Evolutionary conservation across 2,113 vertebrate species (phyloP), one percentile per base, ranked within the genome.

Genomic region (Tauraco erythrolophus): DNA sequence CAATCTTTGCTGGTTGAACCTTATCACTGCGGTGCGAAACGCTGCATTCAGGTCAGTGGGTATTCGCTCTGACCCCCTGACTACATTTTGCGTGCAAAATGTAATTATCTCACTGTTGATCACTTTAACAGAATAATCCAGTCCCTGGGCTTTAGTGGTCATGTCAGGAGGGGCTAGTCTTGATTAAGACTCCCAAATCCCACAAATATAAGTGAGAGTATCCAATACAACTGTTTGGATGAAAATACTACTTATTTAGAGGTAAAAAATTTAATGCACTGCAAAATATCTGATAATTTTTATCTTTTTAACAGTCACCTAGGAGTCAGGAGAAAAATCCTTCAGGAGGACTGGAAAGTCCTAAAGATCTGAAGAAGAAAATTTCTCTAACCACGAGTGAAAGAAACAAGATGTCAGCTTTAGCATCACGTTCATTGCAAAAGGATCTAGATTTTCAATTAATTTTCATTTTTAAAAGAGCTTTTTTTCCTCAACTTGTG

Each of bases 1-100:
- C 91, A 92, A 72, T 58, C 94, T 94, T 88, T 84, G 70, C 61
- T 41, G 51, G 35, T n/a, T 90, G 91, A 82, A 76, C 62, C 79
- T 88, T 88, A 71, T 17, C 13, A 6, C 23, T 31, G 45, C 50
- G 46, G 68, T 94, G 89, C 6, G 6, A 92, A 84, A 69, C 70
- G 58, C 18, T 7, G 4, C 27, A 11, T 70, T 61, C 50, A 77
- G 71, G 79, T 78, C 69, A 50, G 43, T 30, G 72, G 64, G 64
- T n/a, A 22, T 35, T 89, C 8, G 2, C 70, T 58, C 56, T 1
- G 5, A 9, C 18, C 54, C 33, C 21, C 22, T 53, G 24, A 5
- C 60, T 35, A 16, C 1, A 10, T 76, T 94, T 77, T 91, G 22
- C 4, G 3, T 84, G 37, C 51, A 83, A 86, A 86, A 58, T 1